phyloP scores from a whole-genome alignment of 2,113 vertebrate species.

The Pygoscelis antarcticus region DNA sequence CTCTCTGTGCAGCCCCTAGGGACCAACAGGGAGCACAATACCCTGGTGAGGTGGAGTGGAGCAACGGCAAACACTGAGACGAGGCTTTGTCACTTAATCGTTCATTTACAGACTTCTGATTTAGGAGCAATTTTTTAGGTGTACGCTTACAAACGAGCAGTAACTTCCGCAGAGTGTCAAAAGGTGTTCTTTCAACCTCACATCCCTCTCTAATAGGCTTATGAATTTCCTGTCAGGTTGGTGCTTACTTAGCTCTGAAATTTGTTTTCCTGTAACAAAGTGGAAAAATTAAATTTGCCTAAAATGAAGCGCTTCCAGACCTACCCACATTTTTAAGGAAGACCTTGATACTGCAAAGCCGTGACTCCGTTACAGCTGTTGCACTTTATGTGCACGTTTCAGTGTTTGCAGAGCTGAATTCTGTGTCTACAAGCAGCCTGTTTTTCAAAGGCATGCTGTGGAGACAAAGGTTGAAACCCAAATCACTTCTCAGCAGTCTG shows the following conservation, averaged over 20 bases:
- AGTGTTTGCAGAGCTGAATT: neutral
- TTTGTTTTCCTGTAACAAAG: neutral
- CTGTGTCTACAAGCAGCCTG: neutral
- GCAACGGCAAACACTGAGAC: neutral
- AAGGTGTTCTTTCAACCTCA: neutral
- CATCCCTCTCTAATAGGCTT: neutral
- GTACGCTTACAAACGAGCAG: neutral
- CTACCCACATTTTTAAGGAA: neutral
- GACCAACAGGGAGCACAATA: neutral
- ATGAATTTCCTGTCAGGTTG: neutral
- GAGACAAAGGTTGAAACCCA: slow-evolving; percentile 51
- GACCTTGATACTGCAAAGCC: neutral
- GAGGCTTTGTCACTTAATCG: neutral
- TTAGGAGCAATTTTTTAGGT: neutral
- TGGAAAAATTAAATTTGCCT: neutral
- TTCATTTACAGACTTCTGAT: neutral
- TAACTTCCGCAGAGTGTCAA: neutral
- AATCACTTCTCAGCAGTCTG: slow-evolving; percentile 32
- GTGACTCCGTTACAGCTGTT: neutral
- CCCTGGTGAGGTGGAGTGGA: neutral
- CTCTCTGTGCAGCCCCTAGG: neutral
- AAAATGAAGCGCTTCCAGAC: neutral
- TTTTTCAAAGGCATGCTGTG: slow-evolving; percentile 29
- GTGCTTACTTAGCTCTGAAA: neutral
- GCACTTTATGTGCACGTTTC: neutral